phyloP scores from a whole-genome alignment of 2,888 invertebrate genomes.

The Lobophora halterata region DNA sequence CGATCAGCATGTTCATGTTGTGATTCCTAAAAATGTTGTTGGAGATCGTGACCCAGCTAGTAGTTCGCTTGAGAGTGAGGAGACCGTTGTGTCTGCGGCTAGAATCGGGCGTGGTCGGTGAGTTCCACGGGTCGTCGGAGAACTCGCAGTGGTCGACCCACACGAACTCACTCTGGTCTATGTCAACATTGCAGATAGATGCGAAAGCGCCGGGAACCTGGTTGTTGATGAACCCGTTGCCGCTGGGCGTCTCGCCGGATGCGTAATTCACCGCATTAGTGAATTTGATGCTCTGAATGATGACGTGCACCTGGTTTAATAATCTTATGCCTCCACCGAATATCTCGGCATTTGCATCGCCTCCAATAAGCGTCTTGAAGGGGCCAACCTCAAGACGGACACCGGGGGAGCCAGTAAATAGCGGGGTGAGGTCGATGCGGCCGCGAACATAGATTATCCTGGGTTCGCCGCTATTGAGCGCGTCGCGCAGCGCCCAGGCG shows the following conservation, averaged over 20 bases:
- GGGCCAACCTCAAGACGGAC: conserved; percentile 5
- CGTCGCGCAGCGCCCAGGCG: conserved; percentile 10
- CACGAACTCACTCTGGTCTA: too few relatives aligned
- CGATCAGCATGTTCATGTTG: conserved; percentile 1
- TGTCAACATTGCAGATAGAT: too few relatives aligned
- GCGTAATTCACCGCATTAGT: conserved; percentile 14
- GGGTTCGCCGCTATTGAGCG: conserved; percentile 2
- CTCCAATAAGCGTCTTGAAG: conserved; percentile 9
- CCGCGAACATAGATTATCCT: conserved; percentile 4
- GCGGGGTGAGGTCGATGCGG: conserved; percentile 7
- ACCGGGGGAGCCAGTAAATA: conserved; percentile 9
- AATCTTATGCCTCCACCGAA: conserved; percentile 13
- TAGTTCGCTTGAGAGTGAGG: too few relatives aligned
- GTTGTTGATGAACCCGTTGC: conserved; percentile 16
- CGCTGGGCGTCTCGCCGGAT: conserved; percentile 14
- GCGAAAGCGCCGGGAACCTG: neutral
- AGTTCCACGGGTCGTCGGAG: conserved; percentile 1
- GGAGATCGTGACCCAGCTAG: too few relatives aligned
- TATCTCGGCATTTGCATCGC: conserved; percentile 12
- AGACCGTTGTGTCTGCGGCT: too few relatives aligned
- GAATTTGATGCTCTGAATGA: conserved; percentile 16
- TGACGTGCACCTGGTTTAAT: conserved; percentile 11
- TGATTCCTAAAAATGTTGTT: too few relatives aligned
- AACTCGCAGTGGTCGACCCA: conserved; percentile 3
- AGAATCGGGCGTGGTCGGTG: too few relatives aligned